Percentiles rank a stretch among this genome's conserved stretches.
Evolutionary conservation across 2,888 invertebrate genomes (phyloP).

Genomic region (Molorchus minor): DNA sequence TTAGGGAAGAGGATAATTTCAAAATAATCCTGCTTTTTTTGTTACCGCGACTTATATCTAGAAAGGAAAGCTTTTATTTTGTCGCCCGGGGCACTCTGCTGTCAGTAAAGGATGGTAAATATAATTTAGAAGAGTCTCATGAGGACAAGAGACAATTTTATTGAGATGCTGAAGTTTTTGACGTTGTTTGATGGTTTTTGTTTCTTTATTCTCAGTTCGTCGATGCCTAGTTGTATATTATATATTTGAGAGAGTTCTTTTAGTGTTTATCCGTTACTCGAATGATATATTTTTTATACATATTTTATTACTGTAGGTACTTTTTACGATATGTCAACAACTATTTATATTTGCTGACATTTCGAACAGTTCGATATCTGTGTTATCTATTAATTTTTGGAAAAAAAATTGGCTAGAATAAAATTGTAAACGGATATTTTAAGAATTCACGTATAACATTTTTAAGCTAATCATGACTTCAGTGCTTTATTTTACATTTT

Average conservation of each 20-base stretch:
- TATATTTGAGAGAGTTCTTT: background rate
- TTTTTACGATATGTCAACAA: background rate
- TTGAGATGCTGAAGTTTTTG: conserved; percentile 11
- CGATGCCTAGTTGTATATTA: background rate
- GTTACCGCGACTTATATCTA: background rate
- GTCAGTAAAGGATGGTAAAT: conserved; percentile 18
- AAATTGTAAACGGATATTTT: no score
- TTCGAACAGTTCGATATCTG: background rate
- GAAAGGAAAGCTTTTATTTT: conserved; percentile 14
- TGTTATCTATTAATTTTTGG: no score
- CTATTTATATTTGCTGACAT: background rate
- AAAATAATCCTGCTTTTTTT: conserved; percentile 1
- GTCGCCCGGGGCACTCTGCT: conserved; percentile 2
- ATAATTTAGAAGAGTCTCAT: conserved; percentile 13
- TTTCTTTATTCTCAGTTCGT: background rate
- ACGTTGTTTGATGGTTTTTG: conserved; percentile 9
- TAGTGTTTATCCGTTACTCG: background rate
- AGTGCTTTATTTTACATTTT: no score
- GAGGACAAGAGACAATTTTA: conserved; percentile 14
- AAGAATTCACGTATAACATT: no score
- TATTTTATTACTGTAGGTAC: background rate
- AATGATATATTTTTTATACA: background rate
- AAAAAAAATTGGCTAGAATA: no score
- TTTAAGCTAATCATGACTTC: no score
- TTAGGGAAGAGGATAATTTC: no score